A percentile compares a stretch with the other conserved stretches of the same genome.
These are phyloP conservation scores for Neopelma chrysocephalum DNA, from an alignment of 2,797 vertebrate species.

Conservation along the genomic window DNA sequence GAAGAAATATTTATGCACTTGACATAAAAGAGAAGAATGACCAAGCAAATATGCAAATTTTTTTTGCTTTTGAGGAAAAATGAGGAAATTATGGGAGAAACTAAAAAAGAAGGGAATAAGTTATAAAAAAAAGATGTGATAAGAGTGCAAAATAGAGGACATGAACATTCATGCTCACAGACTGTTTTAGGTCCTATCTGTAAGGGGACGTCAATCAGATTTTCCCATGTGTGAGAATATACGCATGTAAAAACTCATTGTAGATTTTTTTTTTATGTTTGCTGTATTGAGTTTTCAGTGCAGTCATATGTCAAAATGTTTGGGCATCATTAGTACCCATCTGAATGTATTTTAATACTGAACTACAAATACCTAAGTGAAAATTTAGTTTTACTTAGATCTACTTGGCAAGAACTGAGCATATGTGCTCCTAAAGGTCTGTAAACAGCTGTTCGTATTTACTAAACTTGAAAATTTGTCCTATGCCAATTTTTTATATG, in stretches of 20 bases:
- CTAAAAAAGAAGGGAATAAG: neutral
- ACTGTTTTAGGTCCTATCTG: neutral
- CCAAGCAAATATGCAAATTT: neutral
- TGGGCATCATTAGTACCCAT: neutral
- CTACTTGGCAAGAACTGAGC: neutral
- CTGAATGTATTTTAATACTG: neutral
- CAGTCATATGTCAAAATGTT: neutral
- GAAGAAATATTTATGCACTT: neutral
- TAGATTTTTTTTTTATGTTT: neutral
- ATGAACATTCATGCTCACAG: neutral
- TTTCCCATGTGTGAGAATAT: neutral
- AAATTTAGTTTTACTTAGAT: neutral
- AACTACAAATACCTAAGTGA: neutral
- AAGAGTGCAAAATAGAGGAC: neutral
- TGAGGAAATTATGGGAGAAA: neutral
- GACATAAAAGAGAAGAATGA: neutral
- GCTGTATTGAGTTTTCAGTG: neutral
- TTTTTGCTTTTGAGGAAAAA: neutral
- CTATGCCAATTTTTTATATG: neutral
- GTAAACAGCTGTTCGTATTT: neutral
- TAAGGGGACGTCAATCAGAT: neutral
- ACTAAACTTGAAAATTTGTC: neutral
- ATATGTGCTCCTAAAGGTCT: neutral
- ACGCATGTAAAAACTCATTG: neutral
- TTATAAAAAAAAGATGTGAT: neutral